A percentile compares a stretch with the other conserved stretches of the same genome.
Evolutionary conservation across 2,113 vertebrate species (phyloP).

Genomic region (Catharus fuscescens): DNA sequence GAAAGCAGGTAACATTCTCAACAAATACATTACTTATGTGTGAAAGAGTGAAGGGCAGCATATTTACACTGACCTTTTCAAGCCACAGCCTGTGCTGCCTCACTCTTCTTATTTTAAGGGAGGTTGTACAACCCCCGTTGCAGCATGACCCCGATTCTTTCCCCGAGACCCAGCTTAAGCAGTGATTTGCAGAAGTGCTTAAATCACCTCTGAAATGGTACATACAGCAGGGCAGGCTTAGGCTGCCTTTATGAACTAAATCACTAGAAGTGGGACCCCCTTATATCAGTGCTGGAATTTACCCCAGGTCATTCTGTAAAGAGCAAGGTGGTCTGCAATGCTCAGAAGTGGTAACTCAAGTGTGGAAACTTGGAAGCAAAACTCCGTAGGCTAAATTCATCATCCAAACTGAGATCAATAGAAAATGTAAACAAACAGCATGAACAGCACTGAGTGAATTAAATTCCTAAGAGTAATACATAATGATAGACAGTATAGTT

Average conservation of each 20-base stretch:
- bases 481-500: constrained; percentile 28
- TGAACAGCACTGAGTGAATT: constrained; percentile 31
- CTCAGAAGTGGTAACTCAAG: background rate
- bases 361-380: background rate
- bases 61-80: background rate
- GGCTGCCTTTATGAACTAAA: background rate
- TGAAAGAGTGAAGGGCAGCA: background rate
- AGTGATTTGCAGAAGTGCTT: constrained; percentile 25
- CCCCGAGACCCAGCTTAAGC: background rate
- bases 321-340: background rate
- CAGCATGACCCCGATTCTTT: background rate
- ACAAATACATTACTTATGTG: background rate
- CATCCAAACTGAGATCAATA: background rate
- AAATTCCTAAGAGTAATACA: constrained; percentile 10
- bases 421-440: constrained; percentile 36
- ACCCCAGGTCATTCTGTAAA: background rate
- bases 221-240: background rate
- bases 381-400: background rate
- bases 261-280: background rate
- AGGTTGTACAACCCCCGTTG: background rate
- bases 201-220: background rate
- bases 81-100: background rate
- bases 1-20: background rate
- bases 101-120: background rate
- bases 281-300: background rate